phyloP scores from a whole-genome alignment of 1,140 invertebrate genomes.

The Dendroctonus ponderosae region DNA sequence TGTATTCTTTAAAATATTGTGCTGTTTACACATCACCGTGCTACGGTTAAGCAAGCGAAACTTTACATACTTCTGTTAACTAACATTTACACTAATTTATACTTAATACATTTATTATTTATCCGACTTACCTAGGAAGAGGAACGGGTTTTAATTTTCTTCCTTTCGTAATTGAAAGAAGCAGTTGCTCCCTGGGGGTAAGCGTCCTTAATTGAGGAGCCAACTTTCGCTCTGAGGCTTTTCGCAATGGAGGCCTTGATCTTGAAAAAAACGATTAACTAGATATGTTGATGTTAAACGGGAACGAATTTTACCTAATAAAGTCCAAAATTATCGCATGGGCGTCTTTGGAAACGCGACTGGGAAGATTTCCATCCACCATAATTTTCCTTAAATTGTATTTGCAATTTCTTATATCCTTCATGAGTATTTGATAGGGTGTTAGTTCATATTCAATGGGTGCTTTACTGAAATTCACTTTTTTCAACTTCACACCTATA shows the following conservation, averaged over 20 bases:
- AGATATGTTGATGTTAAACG: background rate
- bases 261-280: constrained; percentile 49
- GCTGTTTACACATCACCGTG: background rate
- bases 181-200: constrained; percentile 79
- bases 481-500: constrained; percentile 83
- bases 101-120: no score
- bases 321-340: constrained; percentile 94
- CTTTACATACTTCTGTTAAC: no score
- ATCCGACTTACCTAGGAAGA: constrained; percentile 33
- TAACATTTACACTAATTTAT: no score
- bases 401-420: constrained; percentile 86
- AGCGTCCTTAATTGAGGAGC: constrained; percentile 67
- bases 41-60: background rate
- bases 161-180: constrained; percentile 85
- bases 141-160: constrained; percentile 63
- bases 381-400: constrained; percentile 80
- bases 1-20: no score
- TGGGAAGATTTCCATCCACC: constrained; percentile 80
- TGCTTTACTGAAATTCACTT: constrained; percentile 71
- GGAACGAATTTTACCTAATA: constrained; percentile 56
- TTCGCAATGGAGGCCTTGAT: constrained; percentile 88
- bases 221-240: constrained; percentile 86
- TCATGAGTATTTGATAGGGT: constrained; percentile 96
- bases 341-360: constrained; percentile 86
- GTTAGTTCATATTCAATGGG: constrained; percentile 89